Base-by-base conservation (phyloP, 1,140 invertebrate genomes). In the Tetranychus urticae region DNA sequence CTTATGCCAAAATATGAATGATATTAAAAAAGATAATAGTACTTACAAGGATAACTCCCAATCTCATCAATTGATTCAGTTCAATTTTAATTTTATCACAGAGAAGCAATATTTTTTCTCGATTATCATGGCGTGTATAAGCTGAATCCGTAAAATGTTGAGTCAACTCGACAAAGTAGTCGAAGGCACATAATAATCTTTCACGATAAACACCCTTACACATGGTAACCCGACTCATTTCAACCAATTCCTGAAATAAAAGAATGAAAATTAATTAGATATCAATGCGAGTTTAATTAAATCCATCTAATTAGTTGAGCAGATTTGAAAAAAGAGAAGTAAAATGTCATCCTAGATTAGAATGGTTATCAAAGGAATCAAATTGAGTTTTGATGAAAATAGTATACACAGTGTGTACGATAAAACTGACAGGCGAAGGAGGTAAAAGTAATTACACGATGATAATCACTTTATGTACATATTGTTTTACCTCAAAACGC, bases 101-200 rank as follows among this genome's bases (percentile, higher is more conserved):
- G n/a, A 90, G 79, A 52, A 88, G 77, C 1, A 96, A 76, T 67
- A 97, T 93, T 70, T 87, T 87, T 74, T 98, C 90, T 60, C 93
- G 79, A 74, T 97, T 88, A 68, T 96, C 88, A 74, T 98, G 91
- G 66, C 82, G 86, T 45, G 93, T 97, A 74, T 97, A 97, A 59
- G 93, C 89, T 61, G 92, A 97, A 74, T 99, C 93, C 10, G 94
- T 98, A 75, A 98, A 98, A 73, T 98, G 94, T 75, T 72, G 66
- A 59, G 88, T 93, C 67, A 89, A 81, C 74, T 98, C 93, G 37
- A 92, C 81, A 31, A 97, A 81, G 42, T 84, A 81, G 61, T 96
- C 89, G 66, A 97, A 78, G 37, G 88, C 85, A 64, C 79, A 71
- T 1, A 82, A 80, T 31, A 97, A 76, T 35, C 86, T 82, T 65